Conservation (phyloP, 2,797 vertebrate genomes). For the Pseudochirops cupreus region DNA sequence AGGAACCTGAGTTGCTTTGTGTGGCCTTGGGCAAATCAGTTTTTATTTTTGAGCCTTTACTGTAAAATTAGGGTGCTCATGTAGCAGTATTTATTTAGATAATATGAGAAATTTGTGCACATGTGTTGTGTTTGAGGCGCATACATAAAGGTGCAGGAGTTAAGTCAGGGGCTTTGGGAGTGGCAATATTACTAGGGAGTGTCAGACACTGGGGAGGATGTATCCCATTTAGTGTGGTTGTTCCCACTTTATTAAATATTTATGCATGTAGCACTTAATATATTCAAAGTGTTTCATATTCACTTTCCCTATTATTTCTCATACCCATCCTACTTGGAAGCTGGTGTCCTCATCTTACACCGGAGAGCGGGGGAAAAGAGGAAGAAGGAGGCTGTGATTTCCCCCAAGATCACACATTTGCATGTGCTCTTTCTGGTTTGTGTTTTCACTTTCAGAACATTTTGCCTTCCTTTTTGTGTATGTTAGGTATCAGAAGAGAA, state of each 20-base stretch:
- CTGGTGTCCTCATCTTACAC: not conserved
- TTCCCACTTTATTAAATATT: conserved; percentile 61
- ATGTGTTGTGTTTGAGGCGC: not conserved
- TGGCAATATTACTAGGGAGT: fast-evolving
- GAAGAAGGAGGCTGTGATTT: not conserved
- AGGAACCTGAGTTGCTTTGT: not conserved
- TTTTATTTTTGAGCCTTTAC: not conserved
- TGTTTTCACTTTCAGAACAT: not conserved
- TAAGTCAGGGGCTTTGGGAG: not conserved
- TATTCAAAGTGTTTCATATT: conserved; percentile 37
- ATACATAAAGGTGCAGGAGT: not conserved
- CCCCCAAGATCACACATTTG: not conserved
- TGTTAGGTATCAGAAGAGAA: not conserved
- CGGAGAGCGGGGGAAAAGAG: not conserved
- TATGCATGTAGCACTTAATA: conserved; percentile 55
- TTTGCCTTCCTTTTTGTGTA: not conserved
- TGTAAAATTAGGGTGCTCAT: not conserved
- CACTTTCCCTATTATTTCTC: not conserved
- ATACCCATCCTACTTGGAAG: not conserved
- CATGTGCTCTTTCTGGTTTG: not conserved
- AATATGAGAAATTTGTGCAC: not conserved
- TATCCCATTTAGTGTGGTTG: conserved; percentile 38
- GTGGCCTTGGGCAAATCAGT: not conserved
- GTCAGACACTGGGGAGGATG: not conserved
- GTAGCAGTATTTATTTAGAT: not conserved